phyloP scores from a whole-genome alignment of 2,113 vertebrate species.

The Calidris pugnax region DNA sequence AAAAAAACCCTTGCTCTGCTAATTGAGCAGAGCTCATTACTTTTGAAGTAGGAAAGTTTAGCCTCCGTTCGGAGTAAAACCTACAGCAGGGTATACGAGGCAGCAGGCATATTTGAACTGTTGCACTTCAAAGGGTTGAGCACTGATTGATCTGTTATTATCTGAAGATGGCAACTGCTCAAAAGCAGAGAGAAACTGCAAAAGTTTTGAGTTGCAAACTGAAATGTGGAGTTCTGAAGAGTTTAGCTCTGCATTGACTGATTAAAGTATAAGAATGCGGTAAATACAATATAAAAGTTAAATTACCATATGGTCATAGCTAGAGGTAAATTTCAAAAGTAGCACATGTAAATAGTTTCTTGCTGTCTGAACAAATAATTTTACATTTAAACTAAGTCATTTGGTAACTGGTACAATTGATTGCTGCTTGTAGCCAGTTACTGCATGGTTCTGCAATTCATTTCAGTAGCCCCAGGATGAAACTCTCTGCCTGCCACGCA shows the following conservation, averaged over 20 bases:
- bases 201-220: constrained; percentile 2
- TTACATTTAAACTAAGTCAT: constrained; percentile 29
- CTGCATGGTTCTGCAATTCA: not conserved
- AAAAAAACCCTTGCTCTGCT: not conserved
- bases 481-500: not conserved
- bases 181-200: constrained; percentile 21
- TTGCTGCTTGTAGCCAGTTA: constrained; percentile 27
- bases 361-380: constrained; percentile 45
- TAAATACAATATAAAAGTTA: constrained; percentile 59
- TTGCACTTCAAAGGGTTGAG: constrained; percentile 33
- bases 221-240: not conserved
- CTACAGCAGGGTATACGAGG: not conserved
- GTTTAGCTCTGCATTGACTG: not conserved
- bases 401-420: constrained; percentile 33
- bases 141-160: constrained; percentile 27
- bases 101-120: not conserved
- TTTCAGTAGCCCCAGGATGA: constrained; percentile 9
- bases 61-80: not conserved
- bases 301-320: constrained; percentile 57
- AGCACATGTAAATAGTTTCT: constrained; percentile 36
- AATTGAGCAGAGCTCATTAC: constrained; percentile 44
- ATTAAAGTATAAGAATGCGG: constrained; percentile 26
- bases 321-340: constrained; percentile 43
- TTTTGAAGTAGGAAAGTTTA: constrained; percentile 18
- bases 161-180: constrained; percentile 47